These are phyloP conservation scores for Oryctolagus cuniculus DNA, from an alignment of 2,113 vertebrate species.

Conservation along the genomic window DNA sequence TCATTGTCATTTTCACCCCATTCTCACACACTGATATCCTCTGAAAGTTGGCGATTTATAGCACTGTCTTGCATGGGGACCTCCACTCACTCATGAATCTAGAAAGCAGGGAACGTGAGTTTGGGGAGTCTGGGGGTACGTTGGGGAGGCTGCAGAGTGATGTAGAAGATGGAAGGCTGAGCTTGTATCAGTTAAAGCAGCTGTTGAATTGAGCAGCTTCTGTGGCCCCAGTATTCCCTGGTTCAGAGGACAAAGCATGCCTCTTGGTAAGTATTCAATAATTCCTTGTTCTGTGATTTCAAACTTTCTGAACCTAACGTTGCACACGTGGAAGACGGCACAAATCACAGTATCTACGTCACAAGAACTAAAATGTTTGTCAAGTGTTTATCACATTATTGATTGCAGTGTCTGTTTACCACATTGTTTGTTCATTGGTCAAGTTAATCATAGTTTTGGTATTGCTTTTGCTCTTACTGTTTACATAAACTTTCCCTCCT, in stretches of 20 bases:
- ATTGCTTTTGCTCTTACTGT: neutral
- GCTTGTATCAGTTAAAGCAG: neutral
- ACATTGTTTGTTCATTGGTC: neutral
- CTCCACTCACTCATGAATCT: neutral
- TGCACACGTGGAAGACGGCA: slow-evolving; percentile 16
- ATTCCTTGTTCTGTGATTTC: slow-evolving; percentile 31
- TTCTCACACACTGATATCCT: neutral
- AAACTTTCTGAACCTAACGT: slow-evolving; percentile 25
- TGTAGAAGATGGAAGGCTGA: neutral
- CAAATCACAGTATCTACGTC: neutral
- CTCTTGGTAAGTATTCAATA: slow-evolving; percentile 17
- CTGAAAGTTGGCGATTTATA: neutral
- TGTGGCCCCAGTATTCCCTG: neutral
- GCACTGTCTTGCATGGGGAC: neutral
- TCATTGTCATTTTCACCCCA: slow-evolving; percentile 19
- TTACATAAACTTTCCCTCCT: neutral
- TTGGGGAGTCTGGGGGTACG: neutral
- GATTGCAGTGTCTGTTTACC: neutral
- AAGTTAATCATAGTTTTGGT: neutral
- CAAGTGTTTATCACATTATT: neutral
- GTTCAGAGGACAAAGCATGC: neutral
- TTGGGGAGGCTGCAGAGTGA: neutral
- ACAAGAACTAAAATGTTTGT: neutral
- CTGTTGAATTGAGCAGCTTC: neutral
- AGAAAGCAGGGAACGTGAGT: neutral